Conservation (phyloP, 53 echinoderm and acorn worm species). For the Temnopleurus reevesii region DNA sequence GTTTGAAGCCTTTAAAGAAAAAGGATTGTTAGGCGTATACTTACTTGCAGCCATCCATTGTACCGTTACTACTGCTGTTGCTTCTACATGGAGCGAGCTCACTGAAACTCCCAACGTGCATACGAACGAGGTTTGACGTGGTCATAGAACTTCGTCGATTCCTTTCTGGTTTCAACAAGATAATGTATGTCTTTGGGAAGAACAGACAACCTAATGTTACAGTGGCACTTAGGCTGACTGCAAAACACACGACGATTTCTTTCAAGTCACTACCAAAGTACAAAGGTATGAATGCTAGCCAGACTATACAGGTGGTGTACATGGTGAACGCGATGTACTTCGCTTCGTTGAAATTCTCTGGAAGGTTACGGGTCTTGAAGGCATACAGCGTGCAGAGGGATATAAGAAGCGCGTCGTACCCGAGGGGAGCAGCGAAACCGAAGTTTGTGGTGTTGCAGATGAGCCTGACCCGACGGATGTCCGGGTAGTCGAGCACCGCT, state of each 20-base stretch:
- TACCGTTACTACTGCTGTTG: slow-evolving; percentile 79
- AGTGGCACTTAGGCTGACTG: slow-evolving; percentile 90
- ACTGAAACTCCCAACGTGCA: slow-evolving; percentile 98
- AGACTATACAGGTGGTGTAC: slow-evolving; percentile 97
- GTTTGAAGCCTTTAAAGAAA: too few species aligned
- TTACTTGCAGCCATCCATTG: slow-evolving; percentile 72
- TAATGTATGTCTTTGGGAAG: slow-evolving; percentile 95
- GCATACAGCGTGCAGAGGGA: slow-evolving; percentile 93
- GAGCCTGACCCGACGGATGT: slow-evolving; percentile 66
- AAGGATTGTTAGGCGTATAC: too few species aligned
- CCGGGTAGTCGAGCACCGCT: slow-evolving; percentile 73
- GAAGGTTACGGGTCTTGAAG: slow-evolving; percentile 95
- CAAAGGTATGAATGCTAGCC: slow-evolving; percentile 87
- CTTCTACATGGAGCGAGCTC: slow-evolving; percentile 78
- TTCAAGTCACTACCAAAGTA: slow-evolving; percentile 84
- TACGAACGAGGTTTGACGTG: slow-evolving; percentile 92
- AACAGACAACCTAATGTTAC: slow-evolving; percentile 92
- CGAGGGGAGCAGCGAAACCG: slow-evolving; percentile 80
- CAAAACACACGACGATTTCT: slow-evolving; percentile 86
- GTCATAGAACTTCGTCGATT: slow-evolving; percentile 96
- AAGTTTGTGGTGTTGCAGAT: slow-evolving; percentile 77
- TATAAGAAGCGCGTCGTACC: slow-evolving; percentile 83
- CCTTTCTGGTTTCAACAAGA: slow-evolving; percentile 88
- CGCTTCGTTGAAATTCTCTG: slow-evolving; percentile 99
- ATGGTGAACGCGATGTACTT: slow-evolving; percentile 98